Evolutionary conservation across 2,888 invertebrate species (phyloP), one percentile per base, ranked within the genome.

Genomic region (Acanthosepion esculentum): DNA sequence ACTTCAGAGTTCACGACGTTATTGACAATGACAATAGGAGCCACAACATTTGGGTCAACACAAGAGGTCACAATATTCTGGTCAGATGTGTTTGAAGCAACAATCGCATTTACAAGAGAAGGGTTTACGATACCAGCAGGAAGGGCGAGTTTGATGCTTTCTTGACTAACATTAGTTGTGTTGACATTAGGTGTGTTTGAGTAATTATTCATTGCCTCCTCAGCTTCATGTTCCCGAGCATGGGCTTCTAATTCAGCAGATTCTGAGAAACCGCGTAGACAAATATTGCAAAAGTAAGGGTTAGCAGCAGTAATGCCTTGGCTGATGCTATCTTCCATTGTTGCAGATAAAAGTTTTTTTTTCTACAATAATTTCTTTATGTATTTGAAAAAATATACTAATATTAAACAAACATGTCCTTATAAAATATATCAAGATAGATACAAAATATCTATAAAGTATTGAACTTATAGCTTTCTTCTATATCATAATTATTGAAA

Each of bases 151-250:
- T 48, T 53, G n/a, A 48, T 93, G 29, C 29, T 53, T 93, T 93
- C 93, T 0, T 29, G n/a, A 10, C 12, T 23, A 4, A 53, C n/a
- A n/a, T n/a, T 93, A 29, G 48, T 0, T n/a, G 93, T 12, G 33
- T 20, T 23, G 29, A 53, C n/a, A n/a, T n/a, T 93, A 29, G 48
- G 0, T n/a, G 93, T 26, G 33, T 10, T 29, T 10, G 48, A n/a
- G 50, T 50, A 48, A 50, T 53, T 93, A 20, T 53, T 50, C n/a
- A 50, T 26, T 18, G 41, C 50, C 15, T 53, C 53, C 12, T 93
- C 93, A 18, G 93, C 50, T 53, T 93, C 93, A 29, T 93, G 93
- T 93, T 93, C 93, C 29, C 50, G 93, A 29, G 48, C 93, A 50
- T 93, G 93, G 1, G 93, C 93, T 48, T 93, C 50, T 5, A 93